Conservation (phyloP, 2,113 vertebrate species). For the Ramphastos sulfuratus region DNA sequence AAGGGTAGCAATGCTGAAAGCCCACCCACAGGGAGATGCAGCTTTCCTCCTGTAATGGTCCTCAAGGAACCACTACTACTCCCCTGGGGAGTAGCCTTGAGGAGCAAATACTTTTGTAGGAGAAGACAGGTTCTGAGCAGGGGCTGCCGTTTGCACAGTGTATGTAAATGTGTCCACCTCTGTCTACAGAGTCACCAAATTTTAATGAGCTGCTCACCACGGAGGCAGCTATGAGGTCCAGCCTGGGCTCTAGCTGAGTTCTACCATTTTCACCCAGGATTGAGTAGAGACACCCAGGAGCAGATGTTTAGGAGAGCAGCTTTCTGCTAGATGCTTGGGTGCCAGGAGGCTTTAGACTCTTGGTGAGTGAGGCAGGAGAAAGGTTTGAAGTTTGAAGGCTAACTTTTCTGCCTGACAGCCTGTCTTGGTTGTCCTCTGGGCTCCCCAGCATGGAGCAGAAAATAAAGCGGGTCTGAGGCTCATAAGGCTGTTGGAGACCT, state of each 20-base stretch:
- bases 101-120: no score
- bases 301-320: neutral
- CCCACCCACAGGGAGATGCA: fast-evolving
- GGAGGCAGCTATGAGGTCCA: neutral
- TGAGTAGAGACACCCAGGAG: neutral
- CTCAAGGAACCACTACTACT: neutral
- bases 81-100: neutral
- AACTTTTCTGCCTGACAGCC: neutral
- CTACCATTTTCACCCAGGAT: neutral
- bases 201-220: neutral
- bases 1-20: neutral
- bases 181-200: fast-evolving
- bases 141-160: fast-evolving
- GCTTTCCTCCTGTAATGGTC: neutral
- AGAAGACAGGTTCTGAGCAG: neutral
- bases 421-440: neutral
- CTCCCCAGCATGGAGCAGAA: neutral
- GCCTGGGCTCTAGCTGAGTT: neutral
- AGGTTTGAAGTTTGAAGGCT: neutral
- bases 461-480: neutral
- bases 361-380: neutral
- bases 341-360: neutral
- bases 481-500: neutral
- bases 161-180: fast-evolving
- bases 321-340: neutral